phyloP scores from a whole-genome alignment of 2,113 vertebrate genomes.

The Anguilla japonica region DNA sequence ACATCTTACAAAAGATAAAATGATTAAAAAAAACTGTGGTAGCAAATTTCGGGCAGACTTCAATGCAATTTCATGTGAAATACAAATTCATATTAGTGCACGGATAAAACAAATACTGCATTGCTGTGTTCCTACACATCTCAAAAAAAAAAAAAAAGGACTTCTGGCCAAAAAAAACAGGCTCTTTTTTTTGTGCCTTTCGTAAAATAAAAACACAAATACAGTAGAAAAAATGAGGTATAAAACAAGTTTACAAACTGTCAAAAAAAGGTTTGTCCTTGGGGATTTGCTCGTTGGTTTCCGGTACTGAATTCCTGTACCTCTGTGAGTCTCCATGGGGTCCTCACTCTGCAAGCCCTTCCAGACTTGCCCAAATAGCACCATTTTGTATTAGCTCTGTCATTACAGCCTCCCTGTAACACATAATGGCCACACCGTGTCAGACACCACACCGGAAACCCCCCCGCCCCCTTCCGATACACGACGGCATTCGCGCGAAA shows the following conservation, averaged over 20 bases:
- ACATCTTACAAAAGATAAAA: constrained; percentile 63
- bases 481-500: not conserved
- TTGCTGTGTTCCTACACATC: constrained; percentile 18
- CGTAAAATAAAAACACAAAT: constrained; percentile 69
- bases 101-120: constrained; percentile 32
- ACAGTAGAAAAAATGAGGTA: constrained; percentile 96
- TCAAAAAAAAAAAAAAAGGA: constrained; percentile 13
- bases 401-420: constrained; percentile 64
- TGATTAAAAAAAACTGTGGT: constrained; percentile 42
- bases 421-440: constrained; percentile 30
- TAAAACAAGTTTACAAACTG: constrained; percentile 81
- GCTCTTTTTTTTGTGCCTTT: constrained; percentile 44
- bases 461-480: not conserved
- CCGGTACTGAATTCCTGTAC: constrained; percentile 32
- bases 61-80: constrained; percentile 38
- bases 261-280: constrained; percentile 40
- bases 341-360: constrained; percentile 18
- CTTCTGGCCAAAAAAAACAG: constrained; percentile 19
- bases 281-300: constrained; percentile 45
- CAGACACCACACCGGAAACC: not conserved
- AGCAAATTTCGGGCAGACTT: constrained; percentile 43
- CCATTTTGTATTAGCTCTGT: constrained; percentile 52
- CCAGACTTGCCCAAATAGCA: constrained; percentile 56
- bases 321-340: constrained; percentile 16
- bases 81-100: constrained; percentile 48